Percentiles rank a stretch among this genome's conserved stretches.
These are phyloP conservation scores for Porites cylindrica DNA, from an alignment of 92 coral and sea anemone species.

Conservation along the genomic window DNA sequence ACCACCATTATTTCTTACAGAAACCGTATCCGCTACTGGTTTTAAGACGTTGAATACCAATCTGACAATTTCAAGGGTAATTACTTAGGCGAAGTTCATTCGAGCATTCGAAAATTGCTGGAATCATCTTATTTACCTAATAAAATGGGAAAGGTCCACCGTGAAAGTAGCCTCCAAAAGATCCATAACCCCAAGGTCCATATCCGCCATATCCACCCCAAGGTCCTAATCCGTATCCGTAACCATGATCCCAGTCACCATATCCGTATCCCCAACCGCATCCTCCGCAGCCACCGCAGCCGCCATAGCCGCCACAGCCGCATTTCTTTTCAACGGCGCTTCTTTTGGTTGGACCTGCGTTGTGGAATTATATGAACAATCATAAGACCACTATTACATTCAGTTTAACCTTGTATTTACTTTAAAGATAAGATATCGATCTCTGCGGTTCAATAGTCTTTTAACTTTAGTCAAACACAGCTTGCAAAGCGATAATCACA, in stretches of 20 bases:
- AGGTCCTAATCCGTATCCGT: constrained; percentile 54
- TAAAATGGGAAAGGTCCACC: constrained; percentile 44
- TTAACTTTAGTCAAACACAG: too few relatives aligned
- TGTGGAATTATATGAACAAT: background rate
- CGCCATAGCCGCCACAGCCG: constrained; percentile 72
- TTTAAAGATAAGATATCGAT: background rate
- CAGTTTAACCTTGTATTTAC: too few relatives aligned
- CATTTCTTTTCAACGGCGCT: constrained; percentile 43
- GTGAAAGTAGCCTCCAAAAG: constrained; percentile 54
- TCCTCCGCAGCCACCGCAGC: constrained; percentile 60
- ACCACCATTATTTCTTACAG: too few relatives aligned
- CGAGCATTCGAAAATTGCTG: background rate
- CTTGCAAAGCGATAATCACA: too few relatives aligned
- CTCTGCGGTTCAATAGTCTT: too few relatives aligned
- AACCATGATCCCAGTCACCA: constrained; percentile 51
- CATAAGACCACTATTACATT: background rate
- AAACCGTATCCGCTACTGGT: too few relatives aligned
- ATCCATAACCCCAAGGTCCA: constrained; percentile 65
- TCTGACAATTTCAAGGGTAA: background rate
- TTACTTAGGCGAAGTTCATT: background rate
- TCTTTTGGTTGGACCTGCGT: constrained; percentile 31
- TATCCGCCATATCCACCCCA: constrained; percentile 68
- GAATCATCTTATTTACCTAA: background rate
- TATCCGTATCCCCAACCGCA: constrained; percentile 62
- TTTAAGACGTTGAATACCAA: too few relatives aligned